These are phyloP conservation scores for Pungitius pungitius DNA, from an alignment of 2,113 vertebrate species.

Conservation along the genomic window DNA sequence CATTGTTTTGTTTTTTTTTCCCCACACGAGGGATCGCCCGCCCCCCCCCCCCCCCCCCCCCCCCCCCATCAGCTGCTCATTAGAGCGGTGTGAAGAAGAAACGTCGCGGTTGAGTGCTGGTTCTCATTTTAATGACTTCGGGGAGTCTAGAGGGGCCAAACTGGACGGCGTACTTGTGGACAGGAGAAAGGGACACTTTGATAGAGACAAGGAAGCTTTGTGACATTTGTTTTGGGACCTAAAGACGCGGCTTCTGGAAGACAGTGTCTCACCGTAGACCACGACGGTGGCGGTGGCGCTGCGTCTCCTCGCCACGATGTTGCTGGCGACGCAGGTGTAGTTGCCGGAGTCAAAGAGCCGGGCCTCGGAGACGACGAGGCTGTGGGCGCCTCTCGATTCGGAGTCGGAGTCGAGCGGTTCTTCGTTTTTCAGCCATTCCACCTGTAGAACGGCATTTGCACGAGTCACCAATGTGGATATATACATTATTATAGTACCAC, in stretches of 20 bases:
- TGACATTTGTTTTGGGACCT: conserved; percentile 24
- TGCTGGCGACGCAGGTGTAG: conserved; percentile 91
- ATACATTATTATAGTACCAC: not conserved
- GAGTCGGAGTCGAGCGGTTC: conserved; percentile 82
- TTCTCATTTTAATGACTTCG: conserved; percentile 46
- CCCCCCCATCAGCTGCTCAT: conserved; percentile 64
- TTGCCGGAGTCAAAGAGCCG: conserved; percentile 91
- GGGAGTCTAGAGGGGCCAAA: conserved; percentile 44
- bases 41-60: too few species aligned
- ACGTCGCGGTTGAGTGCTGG: conserved; percentile 32
- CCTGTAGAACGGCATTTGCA: conserved; percentile 40
- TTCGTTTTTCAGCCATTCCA: conserved; percentile 78
- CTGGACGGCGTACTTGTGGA: conserved; percentile 22
- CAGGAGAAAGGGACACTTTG: conserved; percentile 22
- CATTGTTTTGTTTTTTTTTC: conserved; percentile 54
- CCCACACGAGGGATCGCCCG: conserved; percentile 45
- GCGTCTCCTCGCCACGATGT: conserved; percentile 91
- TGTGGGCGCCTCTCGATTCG: conserved; percentile 87
- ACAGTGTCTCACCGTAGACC: conserved; percentile 85
- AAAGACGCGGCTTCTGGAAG: not conserved
- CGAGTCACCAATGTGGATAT: not conserved
- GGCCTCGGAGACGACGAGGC: conserved; percentile 88
- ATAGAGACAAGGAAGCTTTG: conserved; percentile 14
- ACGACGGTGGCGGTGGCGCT: conserved; percentile 87
- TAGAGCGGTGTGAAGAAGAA: conserved; percentile 40